Conservation (phyloP, 2,888 invertebrate species). For the Cancer borealis region DNA sequence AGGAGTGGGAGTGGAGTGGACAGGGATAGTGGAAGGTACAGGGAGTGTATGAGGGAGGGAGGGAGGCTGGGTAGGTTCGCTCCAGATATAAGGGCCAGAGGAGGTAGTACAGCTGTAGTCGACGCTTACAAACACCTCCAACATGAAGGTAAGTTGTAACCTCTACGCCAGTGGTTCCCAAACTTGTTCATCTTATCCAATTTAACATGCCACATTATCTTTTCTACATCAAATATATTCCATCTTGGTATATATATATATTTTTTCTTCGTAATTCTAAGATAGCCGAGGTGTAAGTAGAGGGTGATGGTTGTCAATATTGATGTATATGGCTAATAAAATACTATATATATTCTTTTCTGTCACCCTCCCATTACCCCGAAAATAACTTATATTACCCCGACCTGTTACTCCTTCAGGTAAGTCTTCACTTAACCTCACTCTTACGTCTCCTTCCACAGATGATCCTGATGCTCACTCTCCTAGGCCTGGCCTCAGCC, state of each 20-base stretch:
- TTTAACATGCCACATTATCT: too few species aligned
- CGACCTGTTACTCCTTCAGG: neutral
- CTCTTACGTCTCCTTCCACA: neutral
- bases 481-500: constrained; percentile 60
- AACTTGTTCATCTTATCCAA: too few species aligned
- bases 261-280: too few species aligned
- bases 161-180: too few species aligned
- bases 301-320: too few species aligned
- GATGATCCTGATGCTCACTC: constrained; percentile 51
- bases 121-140: neutral
- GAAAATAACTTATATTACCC: neutral
- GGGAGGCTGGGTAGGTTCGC: neutral
- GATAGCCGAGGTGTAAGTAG: too few species aligned
- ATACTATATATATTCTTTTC: too few species aligned
- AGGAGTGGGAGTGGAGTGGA: neutral
- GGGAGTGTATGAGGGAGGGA: neutral
- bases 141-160: constrained; percentile 29
- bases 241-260: too few species aligned
- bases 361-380: too few species aligned
- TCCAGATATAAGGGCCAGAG: neutral
- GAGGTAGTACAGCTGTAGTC: neutral
- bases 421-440: neutral
- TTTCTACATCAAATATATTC: too few species aligned
- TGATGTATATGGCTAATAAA: too few species aligned
- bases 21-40: neutral